Evolutionary conservation across 1,140 invertebrate genomes (phyloP), one percentile per base, ranked within the genome.

Genomic region (Drosophila sulfurigaster): DNA sequence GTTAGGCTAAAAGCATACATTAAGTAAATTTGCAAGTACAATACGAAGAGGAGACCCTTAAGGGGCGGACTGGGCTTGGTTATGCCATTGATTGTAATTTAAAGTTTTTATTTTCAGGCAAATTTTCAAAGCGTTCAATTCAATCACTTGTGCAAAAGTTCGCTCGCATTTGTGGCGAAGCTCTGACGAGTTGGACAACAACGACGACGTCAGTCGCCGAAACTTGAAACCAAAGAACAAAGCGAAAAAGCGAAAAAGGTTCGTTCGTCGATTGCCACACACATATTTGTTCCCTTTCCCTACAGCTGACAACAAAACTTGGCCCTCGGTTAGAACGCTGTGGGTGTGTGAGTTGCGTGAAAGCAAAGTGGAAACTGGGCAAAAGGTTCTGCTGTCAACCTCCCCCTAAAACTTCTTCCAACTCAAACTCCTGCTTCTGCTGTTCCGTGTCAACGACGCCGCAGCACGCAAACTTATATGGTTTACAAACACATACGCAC

Each of bases 21-120:
- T 67, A 57, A 73, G 38, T 64, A 52, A 51, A 86, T 79, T 86
- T 86, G 67, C 71, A 86, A 86, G 78, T 86, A 70, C 52, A 70
- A 79, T 63, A 30, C 43, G 54, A 25, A 25, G 20, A 25, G 20
- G 51, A 2, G 11, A 5, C 16, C 2, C 3, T 7, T 11, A 15
- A 16, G 28, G 41, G 8, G 1, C 15, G 25, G 35, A 30, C 15
- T 2, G 25, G 25, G 7, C 3, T n/a, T 49, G 59, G 43, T 46
- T 35, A 43, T 32, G 25, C 52, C 57, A 72, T 57, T 85, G 68
- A 81, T 78, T 85, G 75, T 71, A 81, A 81, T 75, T 85, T 86
- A 75, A 85, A 85, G 69, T 85, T 85, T 25, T 81, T 77, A 43
- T 45, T 75, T 74, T 45, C 25, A 35, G 43, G 62, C 45, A 49